Evolutionary conservation across 2,888 invertebrate species (phyloP).

Genomic region (Thymelicus acteon): DNA sequence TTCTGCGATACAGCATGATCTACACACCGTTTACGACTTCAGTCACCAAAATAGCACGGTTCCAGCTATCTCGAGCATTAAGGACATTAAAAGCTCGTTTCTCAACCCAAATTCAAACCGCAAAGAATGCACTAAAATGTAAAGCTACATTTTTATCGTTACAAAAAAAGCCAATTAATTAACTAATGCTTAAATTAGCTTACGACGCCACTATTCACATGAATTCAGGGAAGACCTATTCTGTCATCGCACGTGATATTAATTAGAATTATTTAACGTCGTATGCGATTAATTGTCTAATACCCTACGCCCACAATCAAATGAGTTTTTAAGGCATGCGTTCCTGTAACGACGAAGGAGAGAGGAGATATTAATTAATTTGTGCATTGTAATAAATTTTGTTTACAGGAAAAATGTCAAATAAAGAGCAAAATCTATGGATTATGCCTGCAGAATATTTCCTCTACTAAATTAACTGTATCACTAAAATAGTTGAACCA

Average conservation of each 20-base stretch:
- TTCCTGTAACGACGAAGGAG: not conserved
- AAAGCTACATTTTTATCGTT: constrained; percentile 25
- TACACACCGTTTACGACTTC: not conserved
- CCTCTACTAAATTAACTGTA: too few relatives aligned
- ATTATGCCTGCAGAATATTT: too few relatives aligned
- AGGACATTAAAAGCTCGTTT: constrained; percentile 31
- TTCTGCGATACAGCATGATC: not conserved
- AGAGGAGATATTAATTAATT: too few relatives aligned
- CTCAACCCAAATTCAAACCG: constrained; percentile 18
- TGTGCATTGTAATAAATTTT: too few relatives aligned
- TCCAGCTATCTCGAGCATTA: constrained; percentile 4
- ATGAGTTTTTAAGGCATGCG: not conserved
- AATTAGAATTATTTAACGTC: constrained; percentile 17
- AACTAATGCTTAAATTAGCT: constrained; percentile 34
- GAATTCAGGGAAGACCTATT: constrained; percentile 31
- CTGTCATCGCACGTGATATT: constrained; percentile 37
- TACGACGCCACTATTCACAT: constrained; percentile 21
- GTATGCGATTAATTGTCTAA: constrained; percentile 20
- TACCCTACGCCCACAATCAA: constrained; percentile 21
- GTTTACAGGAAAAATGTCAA: too few relatives aligned
- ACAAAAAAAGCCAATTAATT: constrained; percentile 32
- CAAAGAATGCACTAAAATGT: constrained; percentile 27
- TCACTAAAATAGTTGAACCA: too few relatives aligned
- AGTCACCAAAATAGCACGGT: not conserved
- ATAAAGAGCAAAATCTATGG: too few relatives aligned